Base-by-base conservation (phyloP, 2,888 invertebrate species). In the Trilocha varians region DNA sequence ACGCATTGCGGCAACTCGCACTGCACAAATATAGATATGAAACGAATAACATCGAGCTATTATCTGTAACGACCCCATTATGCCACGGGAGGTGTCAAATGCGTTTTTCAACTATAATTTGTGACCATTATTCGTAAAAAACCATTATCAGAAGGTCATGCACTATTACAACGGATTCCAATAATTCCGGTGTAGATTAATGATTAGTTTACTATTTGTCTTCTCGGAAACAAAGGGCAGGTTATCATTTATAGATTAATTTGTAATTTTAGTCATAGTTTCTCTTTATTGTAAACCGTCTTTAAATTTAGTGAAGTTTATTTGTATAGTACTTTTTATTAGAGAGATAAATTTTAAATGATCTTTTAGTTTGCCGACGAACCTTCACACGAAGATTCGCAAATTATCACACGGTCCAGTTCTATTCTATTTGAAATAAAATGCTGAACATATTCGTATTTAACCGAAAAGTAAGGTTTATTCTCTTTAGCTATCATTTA, bases 1-100 rank as follows among this genome's bases (percentile, higher is more conserved):
- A 13, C 18, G 32, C 35, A 32, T 15, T 32, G 40, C 32, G 32
- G 15, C 17, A 15, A 36, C 14, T 14, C 6, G 5, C 9, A n/a
- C 63, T 78, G 78, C 62, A 55, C 76, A 80, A 78, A 80, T 65
- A 83, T 51, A 80, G 80, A 83, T 80, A 82, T 69, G 68, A 66
- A 74, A 74, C 17, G 17, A 68, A 78, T 72, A 69, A 69, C 64
- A 62, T 57, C 57, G 50, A 46, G 59, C 67, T 64, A 72, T 78
- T 76, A 72, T 63, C 56, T 47, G 39, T 52, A 59, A 78, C 78
- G 78, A 68, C 67, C 65, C 68, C 60, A 72, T 70, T 71, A 68
- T 48, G 40, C 55, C 50, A 50, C 47, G 52, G 62, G 67, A 69
- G 62, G 67, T 67, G 65, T 58, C 65, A 60, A 62, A 53, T 52